These are phyloP conservation scores for Psilanteris sp. DNA, from an alignment of 1,140 invertebrate genomes.

Conservation along the genomic window DNA sequence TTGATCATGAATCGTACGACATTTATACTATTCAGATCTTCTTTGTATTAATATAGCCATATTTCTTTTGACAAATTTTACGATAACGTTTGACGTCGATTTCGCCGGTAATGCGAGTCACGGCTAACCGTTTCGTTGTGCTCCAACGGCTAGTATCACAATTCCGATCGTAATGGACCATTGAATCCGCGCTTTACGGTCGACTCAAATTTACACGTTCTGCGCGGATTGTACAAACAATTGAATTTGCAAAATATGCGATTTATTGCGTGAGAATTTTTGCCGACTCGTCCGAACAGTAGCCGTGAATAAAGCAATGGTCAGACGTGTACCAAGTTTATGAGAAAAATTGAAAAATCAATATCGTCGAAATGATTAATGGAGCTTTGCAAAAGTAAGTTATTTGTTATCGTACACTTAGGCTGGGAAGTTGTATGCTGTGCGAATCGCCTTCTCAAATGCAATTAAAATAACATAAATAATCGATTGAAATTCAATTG, in stretches of 20 bases:
- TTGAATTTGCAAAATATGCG: conserved; percentile 34
- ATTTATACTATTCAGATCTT: conserved; percentile 1
- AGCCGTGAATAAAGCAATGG: no score
- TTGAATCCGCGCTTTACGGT: conserved; percentile 39
- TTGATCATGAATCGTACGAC: no score
- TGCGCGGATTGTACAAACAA: conserved; percentile 41
- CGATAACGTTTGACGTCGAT: conserved; percentile 22
- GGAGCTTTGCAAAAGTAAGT: no score
- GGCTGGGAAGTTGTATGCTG: no score
- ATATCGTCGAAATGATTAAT: no score
- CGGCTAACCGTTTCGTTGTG: conserved; percentile 26
- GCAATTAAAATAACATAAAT: no score
- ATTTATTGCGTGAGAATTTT: conserved; percentile 29
- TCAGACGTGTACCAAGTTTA: no score
- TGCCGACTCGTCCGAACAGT: no score
- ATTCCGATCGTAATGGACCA: conserved; percentile 36
- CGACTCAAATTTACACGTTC: conserved; percentile 27
- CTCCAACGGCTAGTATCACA: conserved; percentile 28
- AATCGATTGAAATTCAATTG: no score
- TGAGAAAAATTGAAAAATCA: no score
- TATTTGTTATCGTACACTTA: no score
- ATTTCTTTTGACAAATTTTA: conserved; percentile 55
- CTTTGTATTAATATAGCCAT: conserved; percentile 28
- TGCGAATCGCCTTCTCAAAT: no score
- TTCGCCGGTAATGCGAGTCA: conserved; percentile 34